Base-by-base conservation (phyloP, 2,888 invertebrate genomes). In the Sabatieria punctata region DNA sequence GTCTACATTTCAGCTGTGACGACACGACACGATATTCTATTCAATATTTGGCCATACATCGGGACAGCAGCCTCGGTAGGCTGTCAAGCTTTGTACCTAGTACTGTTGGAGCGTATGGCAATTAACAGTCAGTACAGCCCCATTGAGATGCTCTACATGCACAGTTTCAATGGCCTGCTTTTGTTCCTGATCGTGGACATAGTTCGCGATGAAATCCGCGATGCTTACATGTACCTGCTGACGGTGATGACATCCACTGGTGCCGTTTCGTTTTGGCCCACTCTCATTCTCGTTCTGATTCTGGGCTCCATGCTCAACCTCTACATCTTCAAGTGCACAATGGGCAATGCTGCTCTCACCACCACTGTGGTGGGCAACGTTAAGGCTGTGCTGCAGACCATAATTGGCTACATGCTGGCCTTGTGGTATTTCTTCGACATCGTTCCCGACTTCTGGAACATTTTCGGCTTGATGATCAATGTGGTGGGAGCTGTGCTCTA, bases 171-270 rank as follows among this genome's bases (percentile, higher is more conserved):
- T 41, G 59, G 58, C 11, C 50, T 62, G 26, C 54, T 60, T 21
- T 51, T 61, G 35, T 60, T 57, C 49, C 51, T 62, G n/a, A 38
- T 60, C 13, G 59, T 59, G 33, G 61, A 61, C 50, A 52, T 61
- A 23, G 51, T 60, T 15, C n/a, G n/a, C n/a, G n/a, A n/a, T n/a
- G n/a, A n/a, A n/a, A n/a, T n/a, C n/a, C n/a, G n/a, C n/a, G n/a
- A 54, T 60, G 15, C 60, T 61, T 46, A 4, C 11, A 19, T 26
- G n/a, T n/a, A n/a, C n/a, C n/a, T n/a, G n/a, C n/a, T n/a, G n/a
- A n/a, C n/a, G n/a, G n/a, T 19, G 4, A n/a, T n/a, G n/a, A n/a
- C n/a, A n/a, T n/a, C n/a, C n/a, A n/a, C n/a, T n/a, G n/a, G n/a
- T n/a, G n/a, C n/a, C n/a, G n/a, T n/a, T n/a, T n/a, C n/a, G n/a